Evolutionary conservation across 2,797 vertebrate species (phyloP), one percentile per base, ranked within the genome.

Genomic region (Tarsius wallacei): DNA sequence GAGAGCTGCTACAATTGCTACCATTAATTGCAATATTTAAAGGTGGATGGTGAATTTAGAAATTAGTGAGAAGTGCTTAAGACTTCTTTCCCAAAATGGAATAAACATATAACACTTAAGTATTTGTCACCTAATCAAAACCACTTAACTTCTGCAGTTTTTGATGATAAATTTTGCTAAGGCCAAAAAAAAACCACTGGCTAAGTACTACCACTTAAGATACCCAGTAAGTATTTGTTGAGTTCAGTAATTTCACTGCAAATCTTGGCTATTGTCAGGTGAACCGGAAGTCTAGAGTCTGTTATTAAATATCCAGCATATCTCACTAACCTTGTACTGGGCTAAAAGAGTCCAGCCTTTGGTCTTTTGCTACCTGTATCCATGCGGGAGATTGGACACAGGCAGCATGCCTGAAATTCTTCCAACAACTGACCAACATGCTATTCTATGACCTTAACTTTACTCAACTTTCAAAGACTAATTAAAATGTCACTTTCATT

Each of bases 241-340:
- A 59, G 11, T 87, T 63, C 31, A 33, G 0, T 77, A 73, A 68
- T 85, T 59, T 28, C 87, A 78, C n/a, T 66, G 42, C 14, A 73
- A 89, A 55, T 95, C n/a, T 78, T 53, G 11, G 84, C 33, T 33
- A 26, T 31, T 82, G 16, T 87, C 42, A 28, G 12, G 11, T 87
- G 17, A 97, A 92, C 19, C 84, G 17, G 7, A 87, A 87, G 4
- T 61, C 49, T 84, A 89, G 28, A 82, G 57, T 87, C 22, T 84
- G 15, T 71, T 91, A 53, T 73, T 95, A 59, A 84, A 33, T 84
- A 81, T 10, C n/a, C 16, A 74, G 55, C 6, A 6, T 51, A 64
- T 76, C 22, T 82, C 61, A 82, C 66, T 92, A 64, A 83, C 47
- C 28, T 59, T 76, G 17, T 88, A 36, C 73, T 7, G 74, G 15